Conservation (phyloP, 35 echinoderm and acorn worm genomes). For the Ophiothrix spiculata region DNA sequence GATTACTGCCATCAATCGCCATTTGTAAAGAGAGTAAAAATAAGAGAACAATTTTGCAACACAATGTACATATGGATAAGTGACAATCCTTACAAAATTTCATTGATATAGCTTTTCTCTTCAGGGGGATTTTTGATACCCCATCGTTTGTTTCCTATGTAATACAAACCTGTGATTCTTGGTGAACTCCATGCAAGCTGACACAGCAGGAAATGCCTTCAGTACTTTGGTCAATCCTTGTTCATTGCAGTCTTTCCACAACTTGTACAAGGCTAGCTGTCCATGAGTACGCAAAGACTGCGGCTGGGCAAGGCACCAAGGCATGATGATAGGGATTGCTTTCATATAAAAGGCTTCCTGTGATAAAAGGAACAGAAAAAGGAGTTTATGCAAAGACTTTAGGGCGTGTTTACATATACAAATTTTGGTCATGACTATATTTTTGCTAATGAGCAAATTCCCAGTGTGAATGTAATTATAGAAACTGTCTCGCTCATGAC, state of each 20-base stretch:
- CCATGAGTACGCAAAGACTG: slow-evolving; percentile 61
- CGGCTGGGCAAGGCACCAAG: slow-evolving; percentile 64
- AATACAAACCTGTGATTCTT: slow-evolving; percentile 65
- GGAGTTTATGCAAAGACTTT: too few species aligned
- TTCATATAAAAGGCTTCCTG: slow-evolving; percentile 73
- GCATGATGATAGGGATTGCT: slow-evolving; percentile 63
- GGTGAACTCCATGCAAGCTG: slow-evolving; percentile 77
- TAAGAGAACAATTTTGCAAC: neutral
- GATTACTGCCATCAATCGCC: neutral
- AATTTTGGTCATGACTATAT: too few species aligned
- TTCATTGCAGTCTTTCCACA: slow-evolving; percentile 72
- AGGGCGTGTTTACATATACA: too few species aligned
- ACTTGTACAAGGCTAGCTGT: slow-evolving; percentile 65
- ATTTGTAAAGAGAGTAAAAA: too few species aligned
- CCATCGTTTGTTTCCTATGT: too few species aligned
- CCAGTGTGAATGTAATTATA: too few species aligned
- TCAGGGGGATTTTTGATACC: too few species aligned
- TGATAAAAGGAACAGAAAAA: neutral
- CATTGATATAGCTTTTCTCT: too few species aligned
- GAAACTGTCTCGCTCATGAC: too few species aligned
- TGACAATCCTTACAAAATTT: too few species aligned
- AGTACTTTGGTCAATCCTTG: slow-evolving; percentile 38
- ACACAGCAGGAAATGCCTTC: slow-evolving; percentile 58
- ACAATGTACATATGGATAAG: too few species aligned
- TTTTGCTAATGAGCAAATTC: too few species aligned